These are phyloP conservation scores for Hemicentrotus pulcherrimus DNA, from an alignment of 35 echinoderm and acorn worm genomes.

Conservation along the genomic window DNA sequence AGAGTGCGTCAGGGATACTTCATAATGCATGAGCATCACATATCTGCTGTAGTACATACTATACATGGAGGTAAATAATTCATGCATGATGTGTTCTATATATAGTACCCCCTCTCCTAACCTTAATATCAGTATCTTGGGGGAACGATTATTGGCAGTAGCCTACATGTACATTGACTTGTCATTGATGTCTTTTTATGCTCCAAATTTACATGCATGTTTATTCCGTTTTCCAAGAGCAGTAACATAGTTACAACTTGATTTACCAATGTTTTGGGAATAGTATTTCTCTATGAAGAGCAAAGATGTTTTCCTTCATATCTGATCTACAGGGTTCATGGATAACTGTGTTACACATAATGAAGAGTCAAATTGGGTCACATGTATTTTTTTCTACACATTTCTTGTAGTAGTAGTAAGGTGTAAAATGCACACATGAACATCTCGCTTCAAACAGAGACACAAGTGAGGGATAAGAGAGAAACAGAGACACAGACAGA, in stretches of 20 bases:
- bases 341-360: neutral
- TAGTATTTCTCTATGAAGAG: neutral
- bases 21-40: constrained; percentile 26
- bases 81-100: constrained; percentile 12
- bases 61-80: neutral
- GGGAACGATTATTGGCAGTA: neutral
- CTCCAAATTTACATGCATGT: neutral
- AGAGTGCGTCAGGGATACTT: constrained; percentile 6
- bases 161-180: neutral
- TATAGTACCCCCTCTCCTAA: neutral
- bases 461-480: neutral
- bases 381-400: too few relatives aligned
- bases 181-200: neutral
- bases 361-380: neutral
- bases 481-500: too few relatives aligned
- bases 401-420: too few relatives aligned
- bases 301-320: neutral
- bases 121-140: neutral
- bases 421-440: neutral
- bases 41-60: neutral
- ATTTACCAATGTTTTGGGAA: neutral
- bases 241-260: neutral
- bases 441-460: neutral
- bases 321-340: neutral
- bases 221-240: neutral